Evolutionary conservation across 2,888 invertebrate species (phyloP).

Genomic region (Linhomoeus sp.): DNA sequence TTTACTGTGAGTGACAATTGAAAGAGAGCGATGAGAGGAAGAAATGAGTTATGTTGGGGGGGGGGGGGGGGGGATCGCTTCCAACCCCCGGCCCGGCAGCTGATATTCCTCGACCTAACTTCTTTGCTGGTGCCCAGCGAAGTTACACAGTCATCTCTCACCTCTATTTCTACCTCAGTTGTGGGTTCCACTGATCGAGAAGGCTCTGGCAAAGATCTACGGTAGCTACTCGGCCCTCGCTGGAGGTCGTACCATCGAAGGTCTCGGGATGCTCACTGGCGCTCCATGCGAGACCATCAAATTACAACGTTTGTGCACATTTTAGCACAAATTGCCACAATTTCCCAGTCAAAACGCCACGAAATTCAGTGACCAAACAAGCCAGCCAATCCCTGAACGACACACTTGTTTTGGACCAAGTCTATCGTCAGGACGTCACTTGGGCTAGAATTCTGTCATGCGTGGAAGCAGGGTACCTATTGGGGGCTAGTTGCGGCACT

Average conservation of each 20-base stretch:
- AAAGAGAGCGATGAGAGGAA: no score
- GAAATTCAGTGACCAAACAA: not conserved
- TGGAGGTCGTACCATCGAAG: conserved; percentile 86
- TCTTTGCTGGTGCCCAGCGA: no score
- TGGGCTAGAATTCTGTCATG: not conserved
- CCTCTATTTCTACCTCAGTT: conserved; percentile 44
- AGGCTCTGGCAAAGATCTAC: conserved; percentile 90
- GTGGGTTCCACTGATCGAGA: conserved; percentile 95
- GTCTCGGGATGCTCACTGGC: conserved; percentile 73
- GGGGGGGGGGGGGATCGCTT: no score
- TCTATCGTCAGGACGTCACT: conserved; percentile 37
- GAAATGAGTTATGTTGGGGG: no score
- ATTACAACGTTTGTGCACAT: conserved; percentile 42
- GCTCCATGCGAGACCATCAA: conserved; percentile 90
- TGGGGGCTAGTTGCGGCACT: conserved; percentile 95
- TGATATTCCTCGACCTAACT: no score
- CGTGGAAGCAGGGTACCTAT: conserved; percentile 45
- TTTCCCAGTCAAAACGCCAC: not conserved
- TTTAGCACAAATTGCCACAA: no score
- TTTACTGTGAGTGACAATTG: no score
- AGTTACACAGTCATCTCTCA: conserved; percentile 77
- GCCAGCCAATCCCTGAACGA: no score
- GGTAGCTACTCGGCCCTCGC: conserved; percentile 90
- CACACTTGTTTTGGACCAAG: not conserved
- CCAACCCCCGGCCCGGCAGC: no score